phyloP scores from a whole-genome alignment of 2,113 vertebrate genomes.

The Rhinichthys klamathensis region DNA sequence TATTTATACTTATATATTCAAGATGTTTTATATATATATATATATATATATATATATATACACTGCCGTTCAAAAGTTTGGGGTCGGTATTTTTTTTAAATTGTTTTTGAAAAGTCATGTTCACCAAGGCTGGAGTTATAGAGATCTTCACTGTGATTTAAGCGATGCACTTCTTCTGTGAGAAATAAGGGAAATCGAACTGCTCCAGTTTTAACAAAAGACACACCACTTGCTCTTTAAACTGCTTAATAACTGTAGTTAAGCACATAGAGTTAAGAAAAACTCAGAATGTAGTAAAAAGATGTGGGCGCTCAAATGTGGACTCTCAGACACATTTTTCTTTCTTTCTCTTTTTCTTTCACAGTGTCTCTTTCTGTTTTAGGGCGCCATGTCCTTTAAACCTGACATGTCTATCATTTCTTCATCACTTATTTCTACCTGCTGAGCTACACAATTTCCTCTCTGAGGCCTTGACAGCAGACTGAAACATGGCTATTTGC shows the following conservation, averaged over 20 bases:
- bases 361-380: constrained; percentile 14
- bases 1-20: too few species aligned
- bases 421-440: constrained; percentile 33
- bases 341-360: too few species aligned
- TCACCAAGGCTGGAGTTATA: not conserved
- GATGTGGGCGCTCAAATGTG: not conserved
- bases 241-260: not conserved
- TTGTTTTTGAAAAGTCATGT: too few species aligned
- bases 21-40: too few species aligned
- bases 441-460: constrained; percentile 13
- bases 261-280: not conserved
- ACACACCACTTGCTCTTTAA: not conserved
- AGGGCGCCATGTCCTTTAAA: constrained; percentile 14
- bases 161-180: not conserved
- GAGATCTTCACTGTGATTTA: not conserved
- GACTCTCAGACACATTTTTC: not conserved
- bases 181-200: not conserved
- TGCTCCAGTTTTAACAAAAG: not conserved
- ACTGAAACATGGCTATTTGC: not conserved
- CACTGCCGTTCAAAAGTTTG: too few species aligned
- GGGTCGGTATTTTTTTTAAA: too few species aligned
- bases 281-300: not conserved
- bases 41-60: too few species aligned
- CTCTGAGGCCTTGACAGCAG: constrained; percentile 16
- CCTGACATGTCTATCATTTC: constrained; percentile 14